Base-by-base conservation (phyloP, 1,140 invertebrate genomes). In the Drosophila sturtevanti region DNA sequence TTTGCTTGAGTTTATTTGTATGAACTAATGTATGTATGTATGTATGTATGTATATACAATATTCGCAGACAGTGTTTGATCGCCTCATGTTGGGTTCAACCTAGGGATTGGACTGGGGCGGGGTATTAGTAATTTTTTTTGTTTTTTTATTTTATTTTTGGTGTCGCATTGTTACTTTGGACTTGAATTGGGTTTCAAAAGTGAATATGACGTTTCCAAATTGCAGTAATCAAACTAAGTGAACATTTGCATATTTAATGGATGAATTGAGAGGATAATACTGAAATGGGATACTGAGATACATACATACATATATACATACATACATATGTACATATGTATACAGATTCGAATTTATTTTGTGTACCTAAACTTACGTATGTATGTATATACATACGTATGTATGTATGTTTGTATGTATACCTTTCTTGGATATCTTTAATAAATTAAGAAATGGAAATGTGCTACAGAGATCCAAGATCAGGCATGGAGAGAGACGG, bases 191-290 rank as follows among this genome's bases (percentile, higher is more conserved):
- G 52, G 37, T 73, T 77, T 77, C 74, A 68, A 73, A 65, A 77
- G 70, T 41, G 56, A 63, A 71, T 63, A 77, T 77, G 74, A 77
- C 74, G 74, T 77, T 77, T 77, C 55, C 55, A 73, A 77, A 77
- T 73, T 77, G 64, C 44, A 68, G 56, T 73, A 77, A 77, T 77
- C 70, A 73, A 72, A 77, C 72, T 64, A 77, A 73, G 27, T 56
- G 56, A 70, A 61, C 64, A 74, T 70, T 74, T 70, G 68, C 72
- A 74, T 74, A 60, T 55, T 24, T 21, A 69, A 69, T 70, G 55
- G 55, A 7, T 56, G 27, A 34, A 48, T 48, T 48, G 18, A 21
- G 16, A 11, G 16, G 10, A 48, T 48, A 18, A 48, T 11, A 48
- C 16, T 21, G 0, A 21, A 48, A 48, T 21, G 16, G 41, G 4